phyloP scores from a whole-genome alignment of 2,113 vertebrate species.

The Chamaetylas fuelleborni region DNA sequence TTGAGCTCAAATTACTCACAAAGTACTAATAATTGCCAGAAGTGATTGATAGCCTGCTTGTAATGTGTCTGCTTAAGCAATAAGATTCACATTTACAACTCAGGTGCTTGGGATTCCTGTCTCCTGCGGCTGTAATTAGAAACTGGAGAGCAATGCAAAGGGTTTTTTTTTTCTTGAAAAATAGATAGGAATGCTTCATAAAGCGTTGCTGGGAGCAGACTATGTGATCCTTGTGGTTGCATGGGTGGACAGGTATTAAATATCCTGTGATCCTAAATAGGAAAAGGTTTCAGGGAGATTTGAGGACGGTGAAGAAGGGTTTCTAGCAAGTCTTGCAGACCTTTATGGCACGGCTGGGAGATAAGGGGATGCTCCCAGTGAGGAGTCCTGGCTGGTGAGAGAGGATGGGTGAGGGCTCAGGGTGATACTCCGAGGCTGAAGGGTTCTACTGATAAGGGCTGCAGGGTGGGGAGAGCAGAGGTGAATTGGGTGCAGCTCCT shows the following conservation, averaged over 20 bases:
- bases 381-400: neutral
- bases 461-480: neutral
- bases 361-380: neutral
- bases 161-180: neutral
- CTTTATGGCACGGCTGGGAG: neutral
- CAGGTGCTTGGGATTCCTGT: neutral
- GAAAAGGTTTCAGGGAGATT: neutral
- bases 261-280: neutral
- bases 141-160: neutral
- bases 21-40: conserved; percentile 14
- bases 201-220: neutral
- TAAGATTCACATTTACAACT: neutral
- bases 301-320: neutral
- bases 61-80: neutral
- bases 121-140: neutral
- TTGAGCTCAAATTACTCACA: neutral
- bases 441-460: neutral
- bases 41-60: neutral
- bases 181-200: neutral
- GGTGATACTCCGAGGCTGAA: neutral
- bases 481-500: neutral
- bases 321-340: neutral
- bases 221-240: accelerated
- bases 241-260: neutral
- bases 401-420: neutral